These are phyloP conservation scores for Trigoniulus corallinus DNA, from an alignment of 1,140 invertebrate genomes.

Conservation along the genomic window DNA sequence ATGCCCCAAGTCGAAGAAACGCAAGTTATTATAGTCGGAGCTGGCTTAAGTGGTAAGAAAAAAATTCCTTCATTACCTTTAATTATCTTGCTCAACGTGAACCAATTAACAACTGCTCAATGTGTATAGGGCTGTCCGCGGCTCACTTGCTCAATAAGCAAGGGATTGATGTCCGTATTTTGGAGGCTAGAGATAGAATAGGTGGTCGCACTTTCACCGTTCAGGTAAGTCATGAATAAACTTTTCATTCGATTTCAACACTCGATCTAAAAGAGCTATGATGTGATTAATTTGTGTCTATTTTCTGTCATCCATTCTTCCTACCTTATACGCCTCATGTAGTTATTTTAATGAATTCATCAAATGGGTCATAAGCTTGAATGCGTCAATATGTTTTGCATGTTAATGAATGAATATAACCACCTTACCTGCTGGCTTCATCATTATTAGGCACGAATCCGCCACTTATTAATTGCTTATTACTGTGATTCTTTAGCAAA, in stretches of 20 bases:
- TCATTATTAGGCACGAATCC: too few species aligned
- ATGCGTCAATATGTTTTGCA: too few species aligned
- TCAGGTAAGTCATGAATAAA: neutral
- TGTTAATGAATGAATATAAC: too few species aligned
- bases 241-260: neutral
- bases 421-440: too few species aligned
- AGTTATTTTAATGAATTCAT: too few species aligned
- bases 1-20: too few species aligned
- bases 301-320: too few species aligned
- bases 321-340: too few species aligned
- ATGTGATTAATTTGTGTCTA: too few species aligned
- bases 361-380: too few species aligned
- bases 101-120: neutral
- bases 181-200: conserved; percentile 10
- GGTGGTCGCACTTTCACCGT: conserved; percentile 1
- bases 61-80: neutral
- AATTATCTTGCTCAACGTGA: neutral
- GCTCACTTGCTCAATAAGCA: conserved; percentile 8
- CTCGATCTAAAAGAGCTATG: neutral
- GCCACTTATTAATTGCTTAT: too few species aligned
- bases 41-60: conserved; percentile 6
- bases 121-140: conserved; percentile 11
- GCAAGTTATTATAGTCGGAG: conserved; percentile 7
- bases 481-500: neutral
- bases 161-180: conserved; percentile 11